These are phyloP conservation scores for Andrena chrysosceles DNA, from an alignment of 2,888 invertebrate species.

Conservation along the genomic window DNA sequence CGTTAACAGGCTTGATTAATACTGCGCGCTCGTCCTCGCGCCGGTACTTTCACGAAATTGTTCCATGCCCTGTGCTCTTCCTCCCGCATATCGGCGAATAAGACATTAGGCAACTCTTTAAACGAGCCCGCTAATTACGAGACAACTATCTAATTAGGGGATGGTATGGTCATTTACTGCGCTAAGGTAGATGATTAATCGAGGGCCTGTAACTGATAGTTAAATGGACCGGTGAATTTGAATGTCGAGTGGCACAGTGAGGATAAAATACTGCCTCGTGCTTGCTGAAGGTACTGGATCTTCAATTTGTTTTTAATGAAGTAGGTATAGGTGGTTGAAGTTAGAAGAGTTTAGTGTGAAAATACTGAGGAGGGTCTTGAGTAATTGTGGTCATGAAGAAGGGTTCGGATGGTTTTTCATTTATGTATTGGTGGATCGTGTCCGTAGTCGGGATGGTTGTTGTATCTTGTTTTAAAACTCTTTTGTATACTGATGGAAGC, in stretches of 20 bases:
- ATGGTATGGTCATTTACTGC: background rate
- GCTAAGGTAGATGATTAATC: conserved; percentile 26
- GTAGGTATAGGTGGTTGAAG: too few species aligned
- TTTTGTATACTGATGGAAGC: background rate
- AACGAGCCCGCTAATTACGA: conserved; percentile 46
- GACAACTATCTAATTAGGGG: conserved; percentile 42
- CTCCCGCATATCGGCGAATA: conserved; percentile 15
- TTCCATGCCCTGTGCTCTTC: conserved; percentile 40
- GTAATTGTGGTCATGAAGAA: too few species aligned
- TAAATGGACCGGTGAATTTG: conserved; percentile 21
- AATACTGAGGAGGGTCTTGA: too few species aligned
- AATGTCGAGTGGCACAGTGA: background rate
- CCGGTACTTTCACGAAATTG: conserved; percentile 57
- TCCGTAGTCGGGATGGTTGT: too few species aligned
- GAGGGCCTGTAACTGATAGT: conserved; percentile 4
- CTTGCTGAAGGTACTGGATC: too few species aligned
- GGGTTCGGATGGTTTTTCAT: too few species aligned
- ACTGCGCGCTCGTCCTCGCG: conserved; percentile 30
- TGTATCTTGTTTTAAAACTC: background rate
- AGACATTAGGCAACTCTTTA: conserved; percentile 44
- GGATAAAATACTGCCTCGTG: background rate
- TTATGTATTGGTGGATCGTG: background rate
- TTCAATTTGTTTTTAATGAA: too few species aligned
- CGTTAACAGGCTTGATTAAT: conserved; percentile 60
- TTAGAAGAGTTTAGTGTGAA: too few species aligned